Base-by-base conservation (phyloP, 2,113 vertebrate species). In the Grammomys surdaster region DNA sequence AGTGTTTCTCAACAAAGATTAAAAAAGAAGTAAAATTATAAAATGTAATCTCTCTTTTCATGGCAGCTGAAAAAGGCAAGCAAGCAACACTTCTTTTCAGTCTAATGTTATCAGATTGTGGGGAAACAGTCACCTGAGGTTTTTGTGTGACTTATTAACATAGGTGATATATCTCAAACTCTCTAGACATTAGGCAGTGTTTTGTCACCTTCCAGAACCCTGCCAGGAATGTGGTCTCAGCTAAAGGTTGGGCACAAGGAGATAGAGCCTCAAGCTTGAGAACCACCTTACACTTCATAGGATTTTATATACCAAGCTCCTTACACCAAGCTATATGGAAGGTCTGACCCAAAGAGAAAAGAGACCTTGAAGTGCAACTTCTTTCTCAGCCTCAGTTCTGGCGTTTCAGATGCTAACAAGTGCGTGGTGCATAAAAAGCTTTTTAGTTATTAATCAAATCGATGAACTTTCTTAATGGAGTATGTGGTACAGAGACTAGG, bases 1-100 rank as follows among this genome's bases (percentile, higher is more conserved):
- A 93, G 56, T 54, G 36, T 75, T 95, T 91, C 43, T 88, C 54
- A 88, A 46, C 43, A 97, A 89, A 93, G 86, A 86, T 22, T 69
- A 14, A 75, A 67, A 84, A 51, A 65, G 22, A 65, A 26, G 7
- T 20, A 63, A 63, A 75, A 14, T 51, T 51, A 51, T 26, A 67
- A 80, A 88, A 54, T 78, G 8, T 43, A 73, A 80, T 87, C 31
- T 75, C 36, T 58, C 10, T 69, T 81, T 76, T 5, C 6, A n/a
- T 31, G 73, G 43, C 33, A 90, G 5, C 80, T 93, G 70, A 75
- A 46, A 56, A 76, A 84, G 20, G 22, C n/a, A 92, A 46, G 40
- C 13, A 69, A 75, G 56, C 46, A 70, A 43, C 48, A 36, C 5
- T 69, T 91, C 6, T 78, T 82, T 84, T 84, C 14, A 8, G 51